Conservation (phyloP, 2,797 vertebrate genomes). For the Microctenopoma steveboyesi region DNA sequence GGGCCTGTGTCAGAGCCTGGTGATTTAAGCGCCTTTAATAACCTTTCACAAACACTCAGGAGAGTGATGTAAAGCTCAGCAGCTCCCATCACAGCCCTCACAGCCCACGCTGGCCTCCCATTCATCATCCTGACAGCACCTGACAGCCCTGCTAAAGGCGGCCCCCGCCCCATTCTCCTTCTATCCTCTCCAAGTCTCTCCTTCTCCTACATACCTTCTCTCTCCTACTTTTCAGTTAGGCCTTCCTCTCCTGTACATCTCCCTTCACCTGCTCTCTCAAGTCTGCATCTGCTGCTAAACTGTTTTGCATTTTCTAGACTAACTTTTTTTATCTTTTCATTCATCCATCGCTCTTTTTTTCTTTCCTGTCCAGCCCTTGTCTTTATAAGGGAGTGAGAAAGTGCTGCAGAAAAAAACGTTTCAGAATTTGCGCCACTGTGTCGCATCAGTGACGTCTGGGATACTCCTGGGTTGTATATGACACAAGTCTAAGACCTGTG, state of each 20-base stretch:
- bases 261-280: constrained; percentile 26
- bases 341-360: not conserved
- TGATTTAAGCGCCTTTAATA: constrained; percentile 85
- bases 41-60: constrained; percentile 84
- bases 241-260: constrained; percentile 25
- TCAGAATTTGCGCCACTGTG: not conserved
- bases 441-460: constrained; percentile 6
- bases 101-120: constrained; percentile 73
- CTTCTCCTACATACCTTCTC: constrained; percentile 47
- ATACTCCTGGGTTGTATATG: constrained; percentile 30
- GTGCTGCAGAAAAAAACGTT: constrained; percentile 33
- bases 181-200: constrained; percentile 49
- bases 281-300: constrained; percentile 17
- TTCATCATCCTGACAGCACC: constrained; percentile 79
- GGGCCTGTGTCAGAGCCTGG: constrained; percentile 48
- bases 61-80: constrained; percentile 79
- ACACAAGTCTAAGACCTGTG: constrained; percentile 8
- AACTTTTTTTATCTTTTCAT: constrained; percentile 9
- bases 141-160: constrained; percentile 66
- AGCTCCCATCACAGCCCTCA: constrained; percentile 75
- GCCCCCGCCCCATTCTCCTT: constrained; percentile 43
- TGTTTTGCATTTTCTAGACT: constrained; percentile 8
- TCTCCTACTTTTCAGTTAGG: constrained; percentile 47
- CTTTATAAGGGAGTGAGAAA: constrained; percentile 14
- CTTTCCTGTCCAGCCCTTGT: not conserved